These are phyloP conservation scores for Spatula clypeata DNA, from an alignment of 2,797 vertebrate species.

Conservation along the genomic window DNA sequence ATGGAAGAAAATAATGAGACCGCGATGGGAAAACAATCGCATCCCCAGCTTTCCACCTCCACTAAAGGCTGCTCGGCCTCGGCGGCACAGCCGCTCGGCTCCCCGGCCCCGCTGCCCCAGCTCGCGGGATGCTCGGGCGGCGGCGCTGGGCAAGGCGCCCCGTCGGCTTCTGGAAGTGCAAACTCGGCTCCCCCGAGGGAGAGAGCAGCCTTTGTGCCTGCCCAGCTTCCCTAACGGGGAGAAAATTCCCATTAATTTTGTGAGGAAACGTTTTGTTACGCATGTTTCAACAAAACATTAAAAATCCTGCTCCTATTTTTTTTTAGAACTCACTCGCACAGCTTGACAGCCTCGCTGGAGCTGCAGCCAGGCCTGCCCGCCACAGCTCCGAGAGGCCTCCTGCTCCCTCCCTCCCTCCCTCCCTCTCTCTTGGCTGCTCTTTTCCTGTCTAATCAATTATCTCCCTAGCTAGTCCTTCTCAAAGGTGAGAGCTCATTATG, in stretches of 20 bases:
- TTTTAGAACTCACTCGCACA: not conserved
- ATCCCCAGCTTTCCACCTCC: slow-evolving; percentile 34
- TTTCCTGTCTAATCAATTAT: slow-evolving; percentile 91
- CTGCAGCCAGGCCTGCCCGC: slow-evolving; percentile 33
- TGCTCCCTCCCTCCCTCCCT: slow-evolving; percentile 9
- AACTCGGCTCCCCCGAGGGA: not conserved
- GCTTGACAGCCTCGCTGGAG: slow-evolving; percentile 44
- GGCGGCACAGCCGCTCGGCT: not conserved
- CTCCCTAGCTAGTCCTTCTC: slow-evolving; percentile 83
- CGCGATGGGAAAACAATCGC: slow-evolving; percentile 54
- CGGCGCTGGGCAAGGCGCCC: slow-evolving; percentile 22
- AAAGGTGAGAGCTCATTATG: slow-evolving; percentile 85
- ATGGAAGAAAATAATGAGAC: slow-evolving; percentile 65
- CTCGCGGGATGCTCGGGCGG: not conserved
- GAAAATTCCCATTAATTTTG: slow-evolving; percentile 68
- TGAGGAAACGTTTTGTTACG: slow-evolving; percentile 57
- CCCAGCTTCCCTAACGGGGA: slow-evolving; percentile 27
- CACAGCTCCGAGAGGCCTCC: slow-evolving; percentile 8
- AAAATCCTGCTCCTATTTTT: not conserved
- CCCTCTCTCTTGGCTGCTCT: slow-evolving; percentile 71
- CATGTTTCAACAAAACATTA: slow-evolving; percentile 38
- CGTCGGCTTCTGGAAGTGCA: slow-evolving; percentile 48
- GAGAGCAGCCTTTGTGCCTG: slow-evolving; percentile 34
- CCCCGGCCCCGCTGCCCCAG: not conserved
- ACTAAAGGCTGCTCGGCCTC: slow-evolving; percentile 52